phyloP scores from a whole-genome alignment of 2,797 vertebrate genomes.

The Tokudaia muenninki region DNA sequence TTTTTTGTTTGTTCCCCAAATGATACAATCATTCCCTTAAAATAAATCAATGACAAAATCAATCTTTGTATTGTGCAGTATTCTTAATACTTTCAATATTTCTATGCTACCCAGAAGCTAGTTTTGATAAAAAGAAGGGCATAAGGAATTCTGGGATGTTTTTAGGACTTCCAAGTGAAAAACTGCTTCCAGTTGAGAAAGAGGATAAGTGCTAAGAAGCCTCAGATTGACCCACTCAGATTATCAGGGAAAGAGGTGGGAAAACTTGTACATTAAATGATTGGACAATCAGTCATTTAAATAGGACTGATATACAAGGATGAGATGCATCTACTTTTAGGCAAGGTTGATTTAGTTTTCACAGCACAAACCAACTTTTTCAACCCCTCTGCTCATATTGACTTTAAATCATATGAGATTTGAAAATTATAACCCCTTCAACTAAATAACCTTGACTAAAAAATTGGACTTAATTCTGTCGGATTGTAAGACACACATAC shows the following conservation, averaged over 20 bases:
- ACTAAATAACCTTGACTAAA: background rate
- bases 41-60: constrained; percentile 41
- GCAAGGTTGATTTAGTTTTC: constrained; percentile 39
- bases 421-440: constrained; percentile 49
- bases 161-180: constrained; percentile 24
- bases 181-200: constrained; percentile 58
- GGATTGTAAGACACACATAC: background rate
- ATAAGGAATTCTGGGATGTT: constrained; percentile 18
- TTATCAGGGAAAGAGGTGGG: constrained; percentile 20
- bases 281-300: background rate
- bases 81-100: constrained; percentile 58
- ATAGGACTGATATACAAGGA: background rate
- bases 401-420: constrained; percentile 4
- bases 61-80: background rate
- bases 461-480: background rate
- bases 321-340: constrained; percentile 59
- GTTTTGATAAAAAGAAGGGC: constrained; percentile 53
- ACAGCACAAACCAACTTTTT: constrained; percentile 37
- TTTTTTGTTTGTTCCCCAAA: background rate
- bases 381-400: background rate
- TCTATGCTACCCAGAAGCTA: constrained; percentile 8
- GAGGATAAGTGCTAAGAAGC: constrained; percentile 23
- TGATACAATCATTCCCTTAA: background rate
- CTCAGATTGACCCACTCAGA: constrained; percentile 2
- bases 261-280: constrained; percentile 2